These are phyloP conservation scores for Uropetala carovei DNA, from an alignment of 2,888 invertebrate species.

Conservation along the genomic window DNA sequence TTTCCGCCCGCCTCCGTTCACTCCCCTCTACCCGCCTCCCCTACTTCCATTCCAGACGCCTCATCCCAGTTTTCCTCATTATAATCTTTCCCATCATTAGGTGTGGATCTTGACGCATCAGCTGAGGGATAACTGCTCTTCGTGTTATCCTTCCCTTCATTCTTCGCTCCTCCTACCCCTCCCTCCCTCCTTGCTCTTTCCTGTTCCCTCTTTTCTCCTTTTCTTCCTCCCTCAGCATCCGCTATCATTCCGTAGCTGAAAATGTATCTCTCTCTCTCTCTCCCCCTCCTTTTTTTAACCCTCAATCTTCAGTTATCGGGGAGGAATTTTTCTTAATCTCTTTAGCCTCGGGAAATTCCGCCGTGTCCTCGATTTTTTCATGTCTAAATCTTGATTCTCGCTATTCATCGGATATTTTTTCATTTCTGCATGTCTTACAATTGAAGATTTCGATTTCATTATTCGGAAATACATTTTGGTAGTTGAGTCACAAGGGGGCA, in stretches of 20 bases:
- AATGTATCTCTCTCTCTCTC: background rate
- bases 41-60: background rate
- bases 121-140: background rate
- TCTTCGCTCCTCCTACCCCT: background rate
- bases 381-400: too few relatives aligned
- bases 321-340: too few relatives aligned
- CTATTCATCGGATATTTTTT: too few relatives aligned
- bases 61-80: background rate
- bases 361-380: too few relatives aligned
- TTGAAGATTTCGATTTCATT: too few relatives aligned
- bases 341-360: too few relatives aligned
- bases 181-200: background rate
- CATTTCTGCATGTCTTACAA: too few relatives aligned
- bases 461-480: too few relatives aligned
- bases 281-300: background rate
- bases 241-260: too few relatives aligned
- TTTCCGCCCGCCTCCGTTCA: background rate
- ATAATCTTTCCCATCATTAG: conserved; percentile 24
- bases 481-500: too few relatives aligned
- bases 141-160: background rate
- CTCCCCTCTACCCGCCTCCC: background rate
- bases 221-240: background rate
- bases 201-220: background rate
- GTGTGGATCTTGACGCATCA: conserved; percentile 7
- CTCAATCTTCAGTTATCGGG: background rate